phyloP scores from a whole-genome alignment of 2,113 vertebrate species.

The Spea multiplicata region DNA sequence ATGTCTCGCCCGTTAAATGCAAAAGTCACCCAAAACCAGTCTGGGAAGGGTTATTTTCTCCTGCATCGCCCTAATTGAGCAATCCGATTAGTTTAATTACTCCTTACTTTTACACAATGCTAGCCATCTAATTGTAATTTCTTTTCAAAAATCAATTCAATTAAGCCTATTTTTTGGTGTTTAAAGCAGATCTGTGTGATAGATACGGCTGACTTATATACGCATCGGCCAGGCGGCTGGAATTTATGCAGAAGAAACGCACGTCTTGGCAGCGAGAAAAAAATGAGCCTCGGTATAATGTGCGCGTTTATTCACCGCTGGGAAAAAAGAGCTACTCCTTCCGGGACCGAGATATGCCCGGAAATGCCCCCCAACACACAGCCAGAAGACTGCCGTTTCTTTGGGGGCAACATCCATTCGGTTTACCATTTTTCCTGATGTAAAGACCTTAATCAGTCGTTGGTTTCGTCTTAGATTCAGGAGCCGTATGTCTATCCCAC shows the following conservation, averaged over 20 bases:
- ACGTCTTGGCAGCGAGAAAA: constrained; percentile 9
- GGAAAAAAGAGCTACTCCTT: too few relatives aligned
- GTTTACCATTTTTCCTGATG: too few relatives aligned
- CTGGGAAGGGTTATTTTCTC: neutral
- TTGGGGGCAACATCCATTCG: too few relatives aligned
- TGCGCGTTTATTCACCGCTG: too few relatives aligned
- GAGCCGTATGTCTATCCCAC: too few relatives aligned
- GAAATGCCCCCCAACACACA: too few relatives aligned
- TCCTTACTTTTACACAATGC: constrained; percentile 40
- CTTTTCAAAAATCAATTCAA: constrained; percentile 34
- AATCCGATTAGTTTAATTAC: constrained; percentile 47
- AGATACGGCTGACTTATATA: constrained; percentile 20
- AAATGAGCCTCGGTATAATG: too few relatives aligned
- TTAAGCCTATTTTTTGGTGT: constrained; percentile 33
- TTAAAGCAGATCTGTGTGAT: constrained; percentile 23
- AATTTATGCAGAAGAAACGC: neutral
- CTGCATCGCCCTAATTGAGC: constrained; percentile 35
- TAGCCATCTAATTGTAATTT: constrained; percentile 38
- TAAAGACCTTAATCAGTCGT: too few relatives aligned
- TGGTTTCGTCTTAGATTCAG: too few relatives aligned
- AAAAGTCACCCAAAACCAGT: neutral
- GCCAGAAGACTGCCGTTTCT: too few relatives aligned
- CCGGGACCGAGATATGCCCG: too few relatives aligned
- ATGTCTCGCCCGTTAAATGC: too few relatives aligned
- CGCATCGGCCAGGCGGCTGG: neutral